Evolutionary conservation across 2,113 vertebrate species (phyloP).

Genomic region (Mobula hypostoma): DNA sequence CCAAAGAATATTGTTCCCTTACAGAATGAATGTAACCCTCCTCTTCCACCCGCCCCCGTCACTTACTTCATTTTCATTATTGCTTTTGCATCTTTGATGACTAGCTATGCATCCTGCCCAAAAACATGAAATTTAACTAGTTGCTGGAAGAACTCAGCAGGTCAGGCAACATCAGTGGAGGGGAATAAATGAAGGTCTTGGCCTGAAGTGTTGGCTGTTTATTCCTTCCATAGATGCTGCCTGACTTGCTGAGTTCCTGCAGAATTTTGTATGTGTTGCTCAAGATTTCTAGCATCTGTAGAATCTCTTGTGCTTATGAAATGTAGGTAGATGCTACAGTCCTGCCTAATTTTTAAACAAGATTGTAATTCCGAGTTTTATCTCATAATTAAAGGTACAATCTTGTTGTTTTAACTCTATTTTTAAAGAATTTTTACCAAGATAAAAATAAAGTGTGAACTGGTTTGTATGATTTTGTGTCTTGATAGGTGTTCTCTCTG

Average conservation of each 20-base stretch:
- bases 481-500: conserved; percentile 82
- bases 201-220: no score
- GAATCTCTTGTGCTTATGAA: not conserved
- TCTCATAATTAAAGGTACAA: not conserved
- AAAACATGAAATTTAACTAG: not conserved
- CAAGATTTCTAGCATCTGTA: no score
- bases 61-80: not conserved
- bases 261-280: no score
- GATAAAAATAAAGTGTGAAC: not conserved
- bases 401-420: not conserved
- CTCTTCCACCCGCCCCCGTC: not conserved
- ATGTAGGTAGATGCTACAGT: not conserved
- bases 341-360: not conserved
- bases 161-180: no score
- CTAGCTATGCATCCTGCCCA: not conserved
- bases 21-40: no score
- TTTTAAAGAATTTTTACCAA: not conserved
- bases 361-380: not conserved
- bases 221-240: no score
- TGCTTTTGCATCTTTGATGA: not conserved
- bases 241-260: no score
- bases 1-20: not conserved
- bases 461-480: not conserved
- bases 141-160: no score
- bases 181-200: no score